phyloP scores from a whole-genome alignment of 2,797 vertebrate genomes.

The Sparus aurata region DNA sequence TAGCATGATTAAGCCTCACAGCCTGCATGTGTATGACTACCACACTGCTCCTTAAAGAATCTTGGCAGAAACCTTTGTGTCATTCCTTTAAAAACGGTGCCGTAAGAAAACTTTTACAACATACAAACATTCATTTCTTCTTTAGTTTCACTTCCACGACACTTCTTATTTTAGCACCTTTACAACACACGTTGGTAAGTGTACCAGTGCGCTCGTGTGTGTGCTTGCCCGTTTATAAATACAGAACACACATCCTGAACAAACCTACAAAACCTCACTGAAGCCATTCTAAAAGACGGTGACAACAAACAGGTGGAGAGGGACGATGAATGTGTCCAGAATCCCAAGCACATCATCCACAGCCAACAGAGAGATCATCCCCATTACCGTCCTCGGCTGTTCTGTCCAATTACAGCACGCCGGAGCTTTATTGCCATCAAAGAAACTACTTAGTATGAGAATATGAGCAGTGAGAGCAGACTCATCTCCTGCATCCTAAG shows the following conservation, averaged over 20 bases:
- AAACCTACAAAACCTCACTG: slow-evolving; percentile 7
- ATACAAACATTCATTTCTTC: not conserved
- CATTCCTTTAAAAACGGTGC: not conserved
- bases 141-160: slow-evolving; percentile 28
- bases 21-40: slow-evolving; percentile 3
- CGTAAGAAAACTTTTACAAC: not conserved
- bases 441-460: slow-evolving; percentile 52
- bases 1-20: slow-evolving; percentile 22
- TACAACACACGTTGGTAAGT: not conserved
- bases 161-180: slow-evolving; percentile 14
- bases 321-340: slow-evolving; percentile 48
- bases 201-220: not conserved
- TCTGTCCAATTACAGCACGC: slow-evolving; percentile 61
- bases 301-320: not conserved
- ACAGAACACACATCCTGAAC: not conserved
- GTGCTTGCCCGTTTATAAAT: slow-evolving; percentile 9
- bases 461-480: slow-evolving; percentile 32
- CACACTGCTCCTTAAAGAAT: not conserved
- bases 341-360: slow-evolving; percentile 50
- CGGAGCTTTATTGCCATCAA: slow-evolving; percentile 53
- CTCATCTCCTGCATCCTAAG: slow-evolving; percentile 51
- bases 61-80: not conserved
- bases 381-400: slow-evolving; percentile 53
- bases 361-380: slow-evolving; percentile 59
- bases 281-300: slow-evolving; percentile 16